These are phyloP conservation scores for Kryphioiulus occultus DNA, from an alignment of 2,888 invertebrate species.

Conservation along the genomic window DNA sequence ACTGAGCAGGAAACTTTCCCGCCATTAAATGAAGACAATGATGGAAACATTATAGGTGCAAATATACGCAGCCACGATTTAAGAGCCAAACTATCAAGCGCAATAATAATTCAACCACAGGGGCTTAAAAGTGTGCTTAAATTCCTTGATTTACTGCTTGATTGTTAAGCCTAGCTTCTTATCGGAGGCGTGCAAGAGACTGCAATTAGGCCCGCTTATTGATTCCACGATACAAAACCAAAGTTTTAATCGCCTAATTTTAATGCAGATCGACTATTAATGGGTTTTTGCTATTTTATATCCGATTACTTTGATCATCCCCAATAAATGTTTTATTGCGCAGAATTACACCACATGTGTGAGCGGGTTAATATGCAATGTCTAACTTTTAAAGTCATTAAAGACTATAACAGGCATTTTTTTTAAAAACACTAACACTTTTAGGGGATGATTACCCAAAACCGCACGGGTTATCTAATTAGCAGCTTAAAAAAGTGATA, in stretches of 20 bases:
- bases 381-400: no score
- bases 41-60: neutral
- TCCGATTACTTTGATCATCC: neutral
- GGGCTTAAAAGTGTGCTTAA: conserved; percentile 25
- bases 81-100: neutral
- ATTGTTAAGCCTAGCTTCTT: conserved; percentile 13
- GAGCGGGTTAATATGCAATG: no score
- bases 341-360: neutral
- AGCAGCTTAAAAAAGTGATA: no score
- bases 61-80: neutral
- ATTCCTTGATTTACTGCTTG: conserved; percentile 22
- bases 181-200: neutral
- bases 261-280: neutral
- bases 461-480: no score
- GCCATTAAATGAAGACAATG: neutral
- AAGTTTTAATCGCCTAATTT: conserved; percentile 10
- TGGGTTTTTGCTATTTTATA: neutral
- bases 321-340: conserved; percentile 1
- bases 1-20: neutral
- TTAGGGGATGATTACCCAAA: no score
- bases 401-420: no score
- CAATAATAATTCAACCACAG: conserved; percentile 7
- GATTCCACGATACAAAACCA: neutral
- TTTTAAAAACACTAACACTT: no score
- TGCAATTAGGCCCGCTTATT: conserved; percentile 15